phyloP scores from a whole-genome alignment of 1,140 invertebrate genomes.

The Lamellibrachia luymesi region DNA sequence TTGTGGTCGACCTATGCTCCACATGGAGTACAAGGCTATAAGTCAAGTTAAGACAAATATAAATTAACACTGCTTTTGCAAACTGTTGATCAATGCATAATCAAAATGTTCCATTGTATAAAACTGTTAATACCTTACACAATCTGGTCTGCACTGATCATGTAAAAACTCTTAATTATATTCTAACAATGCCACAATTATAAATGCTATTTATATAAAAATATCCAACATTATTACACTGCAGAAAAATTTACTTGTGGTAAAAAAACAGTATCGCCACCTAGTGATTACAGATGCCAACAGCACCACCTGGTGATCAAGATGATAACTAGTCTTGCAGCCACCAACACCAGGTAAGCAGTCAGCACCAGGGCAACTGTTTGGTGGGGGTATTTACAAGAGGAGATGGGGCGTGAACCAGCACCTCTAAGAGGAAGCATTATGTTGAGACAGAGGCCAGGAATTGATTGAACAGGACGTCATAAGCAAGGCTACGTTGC shows the following conservation, averaged over 20 bases:
- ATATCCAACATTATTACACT: no score
- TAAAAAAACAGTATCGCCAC: neutral
- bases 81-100: no score
- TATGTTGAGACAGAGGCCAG: neutral
- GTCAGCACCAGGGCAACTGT: neutral
- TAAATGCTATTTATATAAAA: neutral
- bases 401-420: neutral
- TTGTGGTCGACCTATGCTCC: no score
- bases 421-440: neutral
- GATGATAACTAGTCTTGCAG: neutral
- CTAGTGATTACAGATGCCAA: neutral
- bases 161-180: no score
- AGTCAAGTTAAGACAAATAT: no score
- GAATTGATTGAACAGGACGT: neutral
- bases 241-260: neutral
- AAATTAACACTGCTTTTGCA: no score
- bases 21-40: no score
- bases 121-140: no score
- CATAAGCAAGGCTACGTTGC: neutral
- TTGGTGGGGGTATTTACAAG: neutral
- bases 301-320: neutral
- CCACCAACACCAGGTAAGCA: neutral
- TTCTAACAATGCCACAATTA: neutral
- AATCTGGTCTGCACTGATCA: no score
- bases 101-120: no score